phyloP scores from a whole-genome alignment of 2,113 vertebrate species.

The Dipodomys stephensi region DNA sequence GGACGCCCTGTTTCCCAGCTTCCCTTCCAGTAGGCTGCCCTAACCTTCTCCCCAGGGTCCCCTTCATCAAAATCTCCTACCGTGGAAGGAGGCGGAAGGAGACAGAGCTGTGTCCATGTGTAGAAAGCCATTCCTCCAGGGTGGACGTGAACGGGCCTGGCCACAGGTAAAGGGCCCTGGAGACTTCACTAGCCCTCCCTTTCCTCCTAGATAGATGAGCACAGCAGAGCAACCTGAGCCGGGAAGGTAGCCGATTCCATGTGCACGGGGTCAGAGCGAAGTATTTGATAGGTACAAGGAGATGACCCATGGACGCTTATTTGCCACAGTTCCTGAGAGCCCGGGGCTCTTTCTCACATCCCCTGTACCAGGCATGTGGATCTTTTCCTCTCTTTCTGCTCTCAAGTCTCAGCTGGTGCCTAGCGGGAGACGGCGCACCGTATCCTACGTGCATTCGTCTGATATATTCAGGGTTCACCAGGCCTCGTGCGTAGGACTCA shows the following conservation, averaged over 20 bases:
- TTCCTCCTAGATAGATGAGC: background rate
- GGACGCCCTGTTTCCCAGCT: no score
- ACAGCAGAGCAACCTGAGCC: background rate
- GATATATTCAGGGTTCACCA: constrained; percentile 18
- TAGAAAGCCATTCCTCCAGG: no score
- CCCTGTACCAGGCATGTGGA: no score
- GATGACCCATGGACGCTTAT: no score
- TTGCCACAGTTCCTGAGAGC: no score
- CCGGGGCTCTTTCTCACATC: no score
- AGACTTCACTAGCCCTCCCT: background rate
- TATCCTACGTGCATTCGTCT: background rate
- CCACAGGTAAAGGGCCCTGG: background rate
- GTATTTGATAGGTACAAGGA: no score
- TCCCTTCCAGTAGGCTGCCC: no score
- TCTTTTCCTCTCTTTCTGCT: background rate
- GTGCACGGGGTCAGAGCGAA: background rate
- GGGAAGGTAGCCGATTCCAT: background rate
- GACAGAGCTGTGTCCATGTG: no score
- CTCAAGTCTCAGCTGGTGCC: background rate
- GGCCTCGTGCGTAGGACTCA: no score
- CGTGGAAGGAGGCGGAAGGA: no score
- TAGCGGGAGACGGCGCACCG: background rate
- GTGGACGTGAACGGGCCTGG: background rate
- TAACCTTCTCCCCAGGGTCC: background rate
- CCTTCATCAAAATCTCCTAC: no score